Percentiles rank a stretch among this genome's conserved stretches.
phyloP scores from a whole-genome alignment of 2,113 vertebrate species.

The Rhynchopsitta pachyrhyncha region DNA sequence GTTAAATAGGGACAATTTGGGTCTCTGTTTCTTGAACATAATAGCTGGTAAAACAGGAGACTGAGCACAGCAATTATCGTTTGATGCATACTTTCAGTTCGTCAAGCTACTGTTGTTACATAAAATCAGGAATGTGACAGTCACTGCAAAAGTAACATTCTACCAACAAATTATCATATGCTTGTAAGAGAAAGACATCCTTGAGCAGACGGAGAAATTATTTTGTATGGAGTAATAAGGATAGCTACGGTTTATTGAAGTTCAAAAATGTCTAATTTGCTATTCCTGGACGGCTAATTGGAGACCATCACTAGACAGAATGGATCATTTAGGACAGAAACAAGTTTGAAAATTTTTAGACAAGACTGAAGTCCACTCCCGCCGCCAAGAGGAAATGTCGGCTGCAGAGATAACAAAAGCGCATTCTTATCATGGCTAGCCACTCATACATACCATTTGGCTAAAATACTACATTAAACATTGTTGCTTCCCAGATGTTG shows the following conservation, averaged over 20 bases:
- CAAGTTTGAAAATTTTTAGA: neutral
- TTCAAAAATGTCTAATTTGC: neutral
- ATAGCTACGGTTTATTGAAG: neutral
- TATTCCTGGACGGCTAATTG: neutral
- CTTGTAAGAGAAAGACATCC: neutral
- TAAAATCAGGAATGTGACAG: neutral
- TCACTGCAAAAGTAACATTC: neutral
- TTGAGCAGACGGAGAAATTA: neutral
- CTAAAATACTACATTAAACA: neutral
- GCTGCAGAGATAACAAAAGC: neutral
- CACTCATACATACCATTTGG: neutral
- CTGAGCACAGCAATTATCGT: neutral
- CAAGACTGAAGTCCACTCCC: neutral
- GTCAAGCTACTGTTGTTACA: neutral
- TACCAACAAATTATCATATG: neutral
- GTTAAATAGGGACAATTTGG: neutral
- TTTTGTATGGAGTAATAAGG: neutral
- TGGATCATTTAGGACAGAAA: accelerated
- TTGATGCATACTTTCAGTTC: neutral
- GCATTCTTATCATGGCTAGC: neutral
- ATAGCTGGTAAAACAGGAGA: neutral
- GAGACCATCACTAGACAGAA: neutral
- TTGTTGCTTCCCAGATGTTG: neutral
- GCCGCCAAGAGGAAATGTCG: neutral
- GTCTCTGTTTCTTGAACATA: neutral